phyloP scores from a whole-genome alignment of 2,797 vertebrate species.

The Sebastes miniatus region DNA sequence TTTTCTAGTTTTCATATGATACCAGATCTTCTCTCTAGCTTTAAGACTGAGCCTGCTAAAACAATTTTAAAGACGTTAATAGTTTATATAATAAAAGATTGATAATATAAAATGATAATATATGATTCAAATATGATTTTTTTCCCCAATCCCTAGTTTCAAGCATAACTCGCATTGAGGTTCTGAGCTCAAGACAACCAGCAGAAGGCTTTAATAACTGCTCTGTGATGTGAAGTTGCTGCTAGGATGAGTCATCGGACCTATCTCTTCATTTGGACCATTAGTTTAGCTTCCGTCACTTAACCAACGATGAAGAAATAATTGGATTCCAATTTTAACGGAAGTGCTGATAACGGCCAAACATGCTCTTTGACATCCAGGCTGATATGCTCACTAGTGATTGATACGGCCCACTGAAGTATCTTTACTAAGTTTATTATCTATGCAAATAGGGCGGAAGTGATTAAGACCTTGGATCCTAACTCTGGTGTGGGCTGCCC shows the following conservation, averaged over 20 bases:
- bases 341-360: slow-evolving; percentile 32
- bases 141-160: not conserved
- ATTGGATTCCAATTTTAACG: slow-evolving; percentile 36
- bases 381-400: slow-evolving; percentile 32
- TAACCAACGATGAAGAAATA: slow-evolving; percentile 12
- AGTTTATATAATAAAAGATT: too few relatives aligned
- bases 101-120: too few relatives aligned
- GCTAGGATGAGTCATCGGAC: slow-evolving; percentile 16
- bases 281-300: slow-evolving; percentile 17
- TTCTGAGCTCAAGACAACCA: not conserved
- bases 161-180: not conserved
- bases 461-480: slow-evolving; percentile 39
- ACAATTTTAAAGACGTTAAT: too few relatives aligned
- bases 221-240: slow-evolving; percentile 3
- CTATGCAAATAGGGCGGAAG: slow-evolving; percentile 66
- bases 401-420: slow-evolving; percentile 21
- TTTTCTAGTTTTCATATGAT: too few relatives aligned
- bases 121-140: too few relatives aligned
- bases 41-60: too few relatives aligned
- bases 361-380: slow-evolving; percentile 39
- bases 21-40: too few relatives aligned
- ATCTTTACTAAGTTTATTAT: slow-evolving; percentile 56
- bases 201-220: not conserved
- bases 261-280: not conserved
- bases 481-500: slow-evolving; percentile 17